phyloP scores from a whole-genome alignment of 2,797 vertebrate species.

The Neosalanx taihuensis region DNA sequence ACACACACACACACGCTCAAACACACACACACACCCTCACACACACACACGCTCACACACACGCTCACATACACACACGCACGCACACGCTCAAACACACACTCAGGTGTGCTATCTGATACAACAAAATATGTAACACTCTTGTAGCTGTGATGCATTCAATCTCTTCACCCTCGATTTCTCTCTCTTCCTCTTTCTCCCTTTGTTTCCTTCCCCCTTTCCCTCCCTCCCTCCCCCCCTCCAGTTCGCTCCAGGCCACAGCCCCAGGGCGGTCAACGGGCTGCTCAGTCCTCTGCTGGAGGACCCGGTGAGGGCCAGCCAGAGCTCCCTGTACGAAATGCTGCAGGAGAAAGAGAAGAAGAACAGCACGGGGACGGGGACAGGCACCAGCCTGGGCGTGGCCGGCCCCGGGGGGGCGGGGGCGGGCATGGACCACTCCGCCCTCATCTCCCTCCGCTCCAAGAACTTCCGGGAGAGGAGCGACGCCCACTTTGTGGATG shows the following conservation, averaged over 20 bases:
- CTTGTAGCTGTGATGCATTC: too few relatives aligned
- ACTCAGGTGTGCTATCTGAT: background rate
- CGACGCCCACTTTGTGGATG: slow-evolving; percentile 95
- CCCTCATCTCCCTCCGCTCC: slow-evolving; percentile 88
- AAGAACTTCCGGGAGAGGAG: slow-evolving; percentile 94
- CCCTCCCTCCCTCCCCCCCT: background rate
- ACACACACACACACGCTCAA: background rate
- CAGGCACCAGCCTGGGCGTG: slow-evolving; percentile 62
- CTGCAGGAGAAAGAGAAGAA: slow-evolving; percentile 89
- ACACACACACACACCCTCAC: background rate
- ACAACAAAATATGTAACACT: background rate
- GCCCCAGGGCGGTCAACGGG: slow-evolving; percentile 84
- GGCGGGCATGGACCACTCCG: slow-evolving; percentile 77
- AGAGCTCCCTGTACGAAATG: slow-evolving; percentile 91
- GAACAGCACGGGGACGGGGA: slow-evolving; percentile 74
- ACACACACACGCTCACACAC: background rate
- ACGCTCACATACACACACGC: too few relatives aligned
- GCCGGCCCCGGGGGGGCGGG: slow-evolving; percentile 41
- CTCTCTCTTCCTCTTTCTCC: background rate
- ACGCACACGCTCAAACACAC: background rate
- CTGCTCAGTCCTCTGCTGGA: slow-evolving; percentile 86
- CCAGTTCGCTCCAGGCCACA: slow-evolving; percentile 75
- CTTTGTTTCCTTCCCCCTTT: too few relatives aligned
- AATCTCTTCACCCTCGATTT: background rate
- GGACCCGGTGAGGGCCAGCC: slow-evolving; percentile 87